A percentile compares a stretch with the other conserved stretches of the same genome.
These are phyloP conservation scores for Drosophila cracens DNA, from an alignment of 2,888 invertebrate species.

Conservation along the genomic window DNA sequence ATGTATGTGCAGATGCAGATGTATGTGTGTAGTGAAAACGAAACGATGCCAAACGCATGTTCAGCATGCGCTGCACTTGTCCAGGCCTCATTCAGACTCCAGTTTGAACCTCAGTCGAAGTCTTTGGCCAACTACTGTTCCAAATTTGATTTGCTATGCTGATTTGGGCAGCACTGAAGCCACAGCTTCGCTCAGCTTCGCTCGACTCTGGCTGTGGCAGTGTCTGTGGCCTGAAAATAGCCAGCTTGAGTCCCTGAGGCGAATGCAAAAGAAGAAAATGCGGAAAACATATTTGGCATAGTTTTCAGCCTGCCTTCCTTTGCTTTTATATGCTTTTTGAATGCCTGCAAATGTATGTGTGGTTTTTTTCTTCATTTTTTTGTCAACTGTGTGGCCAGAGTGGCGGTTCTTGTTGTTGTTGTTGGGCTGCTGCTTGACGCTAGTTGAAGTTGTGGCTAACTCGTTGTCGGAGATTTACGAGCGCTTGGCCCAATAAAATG, in stretches of 20 bases:
- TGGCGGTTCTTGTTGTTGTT: slow-evolving; percentile 16
- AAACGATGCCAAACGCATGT: slow-evolving; percentile 81
- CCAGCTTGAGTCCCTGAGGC: slow-evolving; percentile 56
- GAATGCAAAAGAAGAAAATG: slow-evolving; percentile 69
- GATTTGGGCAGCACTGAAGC: slow-evolving; percentile 54
- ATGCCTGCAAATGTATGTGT: slow-evolving; percentile 1
- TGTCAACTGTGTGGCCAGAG: slow-evolving; percentile 56
- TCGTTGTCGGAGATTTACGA: slow-evolving; percentile 83
- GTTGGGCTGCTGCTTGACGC: slow-evolving; percentile 28
- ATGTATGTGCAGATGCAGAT: not conserved
- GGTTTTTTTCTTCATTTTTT: slow-evolving; percentile 17
- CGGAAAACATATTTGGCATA: slow-evolving; percentile 81
- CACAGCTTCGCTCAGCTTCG: not conserved
- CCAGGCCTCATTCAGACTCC: slow-evolving; percentile 23
- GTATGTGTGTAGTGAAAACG: slow-evolving; percentile 51
- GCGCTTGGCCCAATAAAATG: slow-evolving; percentile 84
- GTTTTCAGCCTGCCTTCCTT: slow-evolving; percentile 43
- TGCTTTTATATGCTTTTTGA: slow-evolving; percentile 7
- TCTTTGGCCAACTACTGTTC: slow-evolving; percentile 70
- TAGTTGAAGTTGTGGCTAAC: slow-evolving; percentile 41
- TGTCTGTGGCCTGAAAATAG: slow-evolving; percentile 12
- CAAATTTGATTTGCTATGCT: slow-evolving; percentile 79
- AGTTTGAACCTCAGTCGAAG: slow-evolving; percentile 7
- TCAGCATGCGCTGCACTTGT: slow-evolving; percentile 78
- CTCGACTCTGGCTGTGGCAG: slow-evolving; percentile 1